Percentiles rank a stretch among this genome's conserved stretches.
Evolutionary conservation across 2,797 vertebrate species (phyloP).

Genomic region (Sebastes elongatus): DNA sequence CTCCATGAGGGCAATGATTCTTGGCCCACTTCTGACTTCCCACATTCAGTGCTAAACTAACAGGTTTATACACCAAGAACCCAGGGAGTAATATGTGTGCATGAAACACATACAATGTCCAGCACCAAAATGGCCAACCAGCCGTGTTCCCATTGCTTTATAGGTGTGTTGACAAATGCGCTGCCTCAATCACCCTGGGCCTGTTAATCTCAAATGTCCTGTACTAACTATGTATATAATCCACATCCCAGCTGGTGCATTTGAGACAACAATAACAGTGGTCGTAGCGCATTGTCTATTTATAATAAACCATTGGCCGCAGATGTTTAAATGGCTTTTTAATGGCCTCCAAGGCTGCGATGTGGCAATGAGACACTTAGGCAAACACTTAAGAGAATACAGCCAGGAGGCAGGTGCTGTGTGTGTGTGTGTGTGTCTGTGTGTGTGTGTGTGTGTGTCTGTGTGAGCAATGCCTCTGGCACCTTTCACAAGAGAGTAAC

Average conservation of each 20-base stretch:
- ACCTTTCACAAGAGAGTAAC: conserved; percentile 27
- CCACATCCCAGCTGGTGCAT: conserved; percentile 35
- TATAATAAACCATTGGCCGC: conserved; percentile 64
- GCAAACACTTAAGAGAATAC: conserved; percentile 50
- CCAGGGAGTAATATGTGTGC: not conserved
- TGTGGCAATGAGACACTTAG: conserved; percentile 47
- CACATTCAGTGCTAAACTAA: not conserved
- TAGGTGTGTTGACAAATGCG: conserved; percentile 36
- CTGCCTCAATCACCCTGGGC: conserved; percentile 1
- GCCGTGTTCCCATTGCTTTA: not conserved
- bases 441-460: not conserved
- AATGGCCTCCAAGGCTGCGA: conserved; percentile 47
- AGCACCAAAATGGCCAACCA: not conserved
- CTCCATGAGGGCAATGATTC: not conserved
- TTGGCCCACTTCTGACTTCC: not conserved
- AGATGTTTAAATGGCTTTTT: conserved; percentile 69
- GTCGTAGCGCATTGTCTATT: conserved; percentile 55
- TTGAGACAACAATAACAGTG: conserved; percentile 30
- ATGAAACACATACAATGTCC: not conserved
- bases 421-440: not conserved
- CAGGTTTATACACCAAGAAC: not conserved
- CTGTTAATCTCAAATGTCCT: conserved; percentile 33
- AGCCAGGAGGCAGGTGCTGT: conserved; percentile 38
- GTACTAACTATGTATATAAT: conserved; percentile 21
- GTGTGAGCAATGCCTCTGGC: conserved; percentile 27